Evolutionary conservation across 1,140 invertebrate species (phyloP).

Genomic region (Halesus radiatus): DNA sequence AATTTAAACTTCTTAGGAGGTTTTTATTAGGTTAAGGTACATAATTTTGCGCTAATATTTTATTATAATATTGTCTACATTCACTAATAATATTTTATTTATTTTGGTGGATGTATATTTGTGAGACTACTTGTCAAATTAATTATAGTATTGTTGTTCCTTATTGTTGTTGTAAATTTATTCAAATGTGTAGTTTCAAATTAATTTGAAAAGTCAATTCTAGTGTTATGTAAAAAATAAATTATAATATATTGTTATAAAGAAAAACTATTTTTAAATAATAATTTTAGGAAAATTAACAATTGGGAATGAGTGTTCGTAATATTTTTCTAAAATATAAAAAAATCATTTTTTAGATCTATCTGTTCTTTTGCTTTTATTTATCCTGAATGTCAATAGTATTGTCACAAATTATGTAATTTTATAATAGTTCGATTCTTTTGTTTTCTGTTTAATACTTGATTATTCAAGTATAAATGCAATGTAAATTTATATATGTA

Average conservation of each 20-base stretch:
- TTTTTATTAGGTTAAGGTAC: too few species aligned
- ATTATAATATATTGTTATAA: constrained; percentile 1
- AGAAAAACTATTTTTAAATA: neutral
- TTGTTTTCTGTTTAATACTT: too few species aligned
- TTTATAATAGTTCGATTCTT: too few species aligned
- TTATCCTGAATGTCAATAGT: neutral
- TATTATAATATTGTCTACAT: too few species aligned
- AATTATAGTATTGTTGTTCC: neutral
- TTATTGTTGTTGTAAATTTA: constrained; percentile 4
- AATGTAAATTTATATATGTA: too few species aligned
- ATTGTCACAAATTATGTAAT: neutral
- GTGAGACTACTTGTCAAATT: constrained; percentile 16
- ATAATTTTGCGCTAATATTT: too few species aligned
- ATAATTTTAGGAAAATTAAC: constrained; percentile 9
- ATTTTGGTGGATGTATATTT: constrained; percentile 1
- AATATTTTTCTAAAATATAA: too few species aligned
- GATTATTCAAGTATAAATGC: too few species aligned
- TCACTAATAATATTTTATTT: neutral
- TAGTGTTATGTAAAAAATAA: constrained; percentile 12
- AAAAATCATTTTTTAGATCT: too few species aligned
- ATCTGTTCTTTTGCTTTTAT: neutral
- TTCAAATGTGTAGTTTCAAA: constrained; percentile 9
- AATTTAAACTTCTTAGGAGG: too few species aligned
- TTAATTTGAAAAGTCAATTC: constrained; percentile 11
- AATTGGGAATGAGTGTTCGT: too few species aligned